phyloP scores from a whole-genome alignment of 2,888 invertebrate genomes.

The Nomada goodeniana region DNA sequence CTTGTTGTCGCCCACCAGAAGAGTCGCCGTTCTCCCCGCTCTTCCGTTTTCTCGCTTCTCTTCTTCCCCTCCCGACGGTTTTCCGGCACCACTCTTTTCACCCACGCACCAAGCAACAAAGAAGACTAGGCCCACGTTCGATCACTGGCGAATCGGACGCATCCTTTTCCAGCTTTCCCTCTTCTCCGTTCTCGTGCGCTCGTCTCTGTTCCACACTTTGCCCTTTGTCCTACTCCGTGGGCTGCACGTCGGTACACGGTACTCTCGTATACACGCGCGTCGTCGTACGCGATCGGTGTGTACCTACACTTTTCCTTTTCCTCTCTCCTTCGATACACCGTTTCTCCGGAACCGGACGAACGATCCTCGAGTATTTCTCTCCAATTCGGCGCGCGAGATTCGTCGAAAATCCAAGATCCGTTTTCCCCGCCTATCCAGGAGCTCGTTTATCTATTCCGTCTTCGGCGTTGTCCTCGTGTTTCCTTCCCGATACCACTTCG shows the following conservation, averaged over 20 bases:
- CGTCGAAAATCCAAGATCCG: no score
- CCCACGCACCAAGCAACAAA: conserved; percentile 53
- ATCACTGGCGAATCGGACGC: conserved; percentile 64
- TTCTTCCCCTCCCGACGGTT: conserved; percentile 29
- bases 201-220: conserved; percentile 28
- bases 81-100: conserved; percentile 58
- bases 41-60: conserved; percentile 26
- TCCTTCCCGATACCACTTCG: conserved; percentile 58
- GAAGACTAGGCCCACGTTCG: conserved; percentile 58
- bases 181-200: conserved; percentile 5
- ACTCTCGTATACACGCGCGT: not conserved
- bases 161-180: conserved; percentile 48
- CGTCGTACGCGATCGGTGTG: not conserved
- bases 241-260: conserved; percentile 1
- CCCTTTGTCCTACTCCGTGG: conserved; percentile 55
- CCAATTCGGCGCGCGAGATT: no score
- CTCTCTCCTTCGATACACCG: not conserved
- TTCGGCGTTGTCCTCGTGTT: not conserved
- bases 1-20: conserved; percentile 50
- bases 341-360: not conserved
- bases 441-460: not conserved
- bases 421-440: not conserved
- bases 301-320: conserved; percentile 14
- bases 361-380: not conserved
- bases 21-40: conserved; percentile 31